Evolutionary conservation across 1,140 invertebrate genomes (phyloP), one percentile per base, ranked within the genome.

Genomic region (Campoletis sonorensis): DNA sequence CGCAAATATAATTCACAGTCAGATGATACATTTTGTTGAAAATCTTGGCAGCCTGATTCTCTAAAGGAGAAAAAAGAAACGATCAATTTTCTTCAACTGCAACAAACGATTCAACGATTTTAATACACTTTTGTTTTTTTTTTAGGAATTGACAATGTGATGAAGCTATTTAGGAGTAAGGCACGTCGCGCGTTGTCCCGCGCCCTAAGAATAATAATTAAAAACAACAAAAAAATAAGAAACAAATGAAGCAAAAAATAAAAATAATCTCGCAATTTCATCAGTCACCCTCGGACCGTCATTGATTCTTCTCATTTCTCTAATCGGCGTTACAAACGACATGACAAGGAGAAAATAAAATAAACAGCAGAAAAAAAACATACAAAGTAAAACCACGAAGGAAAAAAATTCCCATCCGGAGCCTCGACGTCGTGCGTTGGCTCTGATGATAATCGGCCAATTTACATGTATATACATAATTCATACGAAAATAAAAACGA

Each of bases 101-200:
- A 26, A 16, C 30, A 49, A 61, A 58, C 45, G 61, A 21, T 45
- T 58, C 18, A n/a, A 51, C n/a, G n/a, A 51, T 75, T 30, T 33
- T 61, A 27, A 3, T 26, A 64, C 16, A 76, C 40, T 58, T 70
- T 71, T 15, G 81, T 82, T 81, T 68, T 76, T 70, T 82, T 85
- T 81, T 40, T 87, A 92, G 91, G 91, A 92, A 83, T 86, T 92
- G 78, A 92, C 91, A 86, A 92, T 92, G 91, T 92, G 89, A 92
- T 91, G 85, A 88, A 89, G 80, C 84, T 84, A 83, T 68, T 82
- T 84, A 79, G 40, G 80, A 85, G 71, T 89, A 89, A 82, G 79
- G 58, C 87, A 80, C 81, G 78, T 82, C 83, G 85, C 80, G 76
- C 84, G 79, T 54, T 85, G 81, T 76, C 68, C 86, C 67, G 77